Evolutionary conservation across 2,797 vertebrate species (phyloP), one percentile per base, ranked within the genome.

Genomic region (Gobio occitaniae): DNA sequence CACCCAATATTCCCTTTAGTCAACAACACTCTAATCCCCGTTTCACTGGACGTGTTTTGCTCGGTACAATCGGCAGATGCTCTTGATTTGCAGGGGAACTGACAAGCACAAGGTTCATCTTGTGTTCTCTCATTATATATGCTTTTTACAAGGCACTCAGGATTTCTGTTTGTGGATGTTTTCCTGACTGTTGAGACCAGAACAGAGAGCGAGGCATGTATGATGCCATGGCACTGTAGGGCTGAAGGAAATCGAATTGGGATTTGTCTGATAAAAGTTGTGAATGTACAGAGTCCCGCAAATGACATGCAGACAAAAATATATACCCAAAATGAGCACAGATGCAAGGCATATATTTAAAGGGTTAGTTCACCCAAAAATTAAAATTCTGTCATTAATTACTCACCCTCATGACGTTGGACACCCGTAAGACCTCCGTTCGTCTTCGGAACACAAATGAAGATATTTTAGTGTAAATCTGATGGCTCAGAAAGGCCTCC

Each of bases 1-100:
- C 82, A 90, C 93, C 79, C 84, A 82, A 47, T 90, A 93, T 94
- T 93, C 92, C 84, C 89, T 93, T 94, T 91, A 92, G 91, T 93
- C 92, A 17, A 90, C 80, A 77, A 86, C 84, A 87, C 70, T 92
- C 90, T 90, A 78, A 91, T 89, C 88, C 82, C 84, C 83, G 86
- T 89, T 88, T 92, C 91, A 86, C 85, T 89, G 89, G 80, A 90
- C 86, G 88, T 76, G 86, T 91, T 90, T 81, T 61, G 13, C 59
- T 76, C 84, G 80, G 89, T 61, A 36, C 89, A 89, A 56, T 88
- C 91, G 92, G 90, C 50, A 84, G 50, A 68, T 65, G 36, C 19
- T 32, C 44, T 81, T 59, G 36, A 68, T 69, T 75, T 86, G 38
- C 21, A 59, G 71, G 21, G 10, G 54, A 59, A 70, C 78, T 77